These are phyloP conservation scores for Caenorhabditis afra DNA, from an alignment of 2,888 invertebrate genomes.

Conservation along the genomic window DNA sequence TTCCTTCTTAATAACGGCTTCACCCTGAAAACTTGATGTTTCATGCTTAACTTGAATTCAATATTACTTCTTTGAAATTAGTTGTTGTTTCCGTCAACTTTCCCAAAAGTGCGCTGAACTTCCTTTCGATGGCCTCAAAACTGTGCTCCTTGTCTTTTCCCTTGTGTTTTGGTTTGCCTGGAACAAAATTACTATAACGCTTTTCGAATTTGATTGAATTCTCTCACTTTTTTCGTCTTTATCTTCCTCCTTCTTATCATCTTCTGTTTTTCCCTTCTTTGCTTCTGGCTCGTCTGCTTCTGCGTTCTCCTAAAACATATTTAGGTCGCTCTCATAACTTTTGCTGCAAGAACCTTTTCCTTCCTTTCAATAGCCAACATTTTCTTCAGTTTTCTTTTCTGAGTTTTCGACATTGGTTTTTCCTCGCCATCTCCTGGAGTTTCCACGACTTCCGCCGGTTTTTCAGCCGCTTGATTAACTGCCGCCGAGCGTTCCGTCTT, in stretches of 20 bases:
- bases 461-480: constrained; percentile 20
- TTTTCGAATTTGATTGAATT: not conserved
- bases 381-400: constrained; percentile 42
- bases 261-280: constrained; percentile 14
- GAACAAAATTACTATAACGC: not conserved
- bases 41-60: not conserved
- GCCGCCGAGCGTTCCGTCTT: constrained; percentile 39
- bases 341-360: constrained; percentile 14
- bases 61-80: constrained; percentile 47
- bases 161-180: constrained; percentile 30
- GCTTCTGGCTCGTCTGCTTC: constrained; percentile 19
- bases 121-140: constrained; percentile 56
- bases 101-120: constrained; percentile 41
- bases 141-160: constrained; percentile 50
- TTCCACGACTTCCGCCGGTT: not conserved
- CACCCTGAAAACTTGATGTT: constrained; percentile 31
- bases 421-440: constrained; percentile 12
- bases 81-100: constrained; percentile 44
- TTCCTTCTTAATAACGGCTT: constrained; percentile 55
- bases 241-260: not conserved
- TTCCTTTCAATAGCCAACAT: constrained; percentile 36
- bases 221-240: not conserved
- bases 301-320: constrained; percentile 14
- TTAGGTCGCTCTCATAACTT: not conserved
- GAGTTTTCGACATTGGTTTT: constrained; percentile 46